phyloP scores from a whole-genome alignment of 1,140 invertebrate genomes.

The Pseudomyrmex concolor region DNA sequence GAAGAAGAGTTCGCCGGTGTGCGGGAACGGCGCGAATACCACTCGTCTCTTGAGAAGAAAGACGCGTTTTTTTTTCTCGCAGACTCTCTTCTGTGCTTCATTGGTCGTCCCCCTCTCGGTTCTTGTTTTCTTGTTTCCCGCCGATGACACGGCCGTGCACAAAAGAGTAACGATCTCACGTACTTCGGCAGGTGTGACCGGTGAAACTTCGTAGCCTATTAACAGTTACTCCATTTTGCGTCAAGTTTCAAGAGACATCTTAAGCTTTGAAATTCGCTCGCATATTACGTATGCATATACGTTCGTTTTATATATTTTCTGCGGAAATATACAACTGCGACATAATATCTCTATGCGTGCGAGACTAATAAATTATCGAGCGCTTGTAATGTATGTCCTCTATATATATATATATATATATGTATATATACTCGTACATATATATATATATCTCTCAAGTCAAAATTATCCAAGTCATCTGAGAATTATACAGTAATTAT shows the following conservation, averaged over 20 bases:
- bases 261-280: no score
- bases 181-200: conserved; percentile 60
- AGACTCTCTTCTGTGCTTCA: conserved; percentile 39
- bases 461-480: conserved; percentile 38
- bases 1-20: conserved; percentile 14
- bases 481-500: conserved; percentile 23
- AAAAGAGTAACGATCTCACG: conserved; percentile 53
- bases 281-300: background rate
- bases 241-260: background rate
- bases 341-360: conserved; percentile 6
- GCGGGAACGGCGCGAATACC: conserved; percentile 37
- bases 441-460: background rate
- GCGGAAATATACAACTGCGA: background rate
- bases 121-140: conserved; percentile 13
- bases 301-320: background rate
- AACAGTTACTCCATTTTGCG: conserved; percentile 49
- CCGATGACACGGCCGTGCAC: conserved; percentile 29
- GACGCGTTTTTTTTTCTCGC: conserved; percentile 18
- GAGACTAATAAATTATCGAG: conserved; percentile 29
- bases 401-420: no score
- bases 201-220: conserved; percentile 63
- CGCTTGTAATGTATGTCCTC: background rate
- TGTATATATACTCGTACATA: no score
- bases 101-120: conserved; percentile 13
- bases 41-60: conserved; percentile 12